Base-by-base conservation (phyloP, 2,113 vertebrate species). In the Vidua chalybeata region DNA sequence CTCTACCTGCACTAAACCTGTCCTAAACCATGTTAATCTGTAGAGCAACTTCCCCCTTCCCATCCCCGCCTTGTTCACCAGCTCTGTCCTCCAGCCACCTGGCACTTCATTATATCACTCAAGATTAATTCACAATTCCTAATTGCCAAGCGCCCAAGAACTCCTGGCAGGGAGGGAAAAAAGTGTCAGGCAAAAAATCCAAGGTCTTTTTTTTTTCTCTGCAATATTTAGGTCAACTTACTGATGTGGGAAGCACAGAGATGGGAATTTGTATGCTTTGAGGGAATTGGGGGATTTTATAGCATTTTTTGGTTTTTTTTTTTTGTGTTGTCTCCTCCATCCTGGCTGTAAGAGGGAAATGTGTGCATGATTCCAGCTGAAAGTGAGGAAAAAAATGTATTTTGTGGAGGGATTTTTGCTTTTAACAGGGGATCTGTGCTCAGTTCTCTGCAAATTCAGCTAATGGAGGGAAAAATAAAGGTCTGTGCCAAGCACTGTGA, bases 91-190 rank as follows among this genome's bases (percentile, higher is more conserved):
- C 67, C 14, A 52, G 79, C 68, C 9, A 9, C 30, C 2, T 26
- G 11, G 37, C 59, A 69, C 88, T 93, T 94, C 95, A 88, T 97
- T 88, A 93, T 39, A 87, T 85, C 85, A 37, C 90, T 88, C n/a
- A 73, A 76, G 85, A 94, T 94, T 94, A 85, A 97, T 95, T 88
- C 89, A 52, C 49, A 0, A 72, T 82, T 94, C 79, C 39, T 95
- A 90, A 95, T 93, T 96, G 92, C 92, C 0, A 0, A 88, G 87
- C 2, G 12, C 94, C 83, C 5, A 6, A 83, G 89, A 94, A 93
- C 90, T 89, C 66, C 90, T 64, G 85, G 66, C 71, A 72, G 90
- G 58, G 37, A 83, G 71, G 59, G 41, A 91, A 79, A 35, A n/a
- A 74, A 89, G 67, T 30, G 59, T 76, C 94, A 77, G 80, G 46